Evolutionary conservation across 1,140 invertebrate species (phyloP), one percentile per base, ranked within the genome.

Genomic region (Bombus impatiens): DNA sequence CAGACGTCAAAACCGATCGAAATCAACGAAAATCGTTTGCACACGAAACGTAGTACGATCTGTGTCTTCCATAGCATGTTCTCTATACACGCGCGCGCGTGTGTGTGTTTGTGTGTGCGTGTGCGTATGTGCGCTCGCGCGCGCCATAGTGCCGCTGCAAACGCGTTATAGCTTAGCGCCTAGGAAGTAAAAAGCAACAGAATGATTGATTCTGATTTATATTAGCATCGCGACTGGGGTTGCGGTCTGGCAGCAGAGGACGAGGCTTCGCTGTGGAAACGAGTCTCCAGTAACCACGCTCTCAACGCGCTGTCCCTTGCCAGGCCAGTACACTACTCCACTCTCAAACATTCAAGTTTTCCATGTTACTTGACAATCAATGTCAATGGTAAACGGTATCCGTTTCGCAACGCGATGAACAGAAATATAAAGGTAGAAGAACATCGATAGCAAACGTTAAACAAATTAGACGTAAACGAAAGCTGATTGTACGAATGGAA

Each of bases 281-380:
- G 98, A 95, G 98, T 98, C 86, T 98, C 98, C 91, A 96, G 97
- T 94, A 96, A 98, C 93, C 98, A 97, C 94, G 98, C 98, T 90
- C 96, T 98, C 93, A 98, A 98, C 92, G 98, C 98, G 90, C 96
- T 98, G 93, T 98, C 98, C 90, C 96, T 98, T 93, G 98, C 98
- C 94, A 97, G 95, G 94, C 98, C 92, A 97, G 97, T 95, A 97
- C 97, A 95, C 97, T 97, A 87, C 42, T 90, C 77, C 82, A 82
- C 75, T 84, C 75, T 78, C 47, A 82, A 82, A 78, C 81, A 59
- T 80, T 18, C 67, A 32, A 78, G 37, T 25, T 70, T 47, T 84
- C 67, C 28, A 15, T 77, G 22, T 47, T 37, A 13, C 47, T 35
- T 65, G 42, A 80, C 65, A 13, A 53, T 47, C 67, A 6, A 22